Base-by-base conservation (phyloP, 1,140 invertebrate genomes). In the Trigoniulus corallinus region DNA sequence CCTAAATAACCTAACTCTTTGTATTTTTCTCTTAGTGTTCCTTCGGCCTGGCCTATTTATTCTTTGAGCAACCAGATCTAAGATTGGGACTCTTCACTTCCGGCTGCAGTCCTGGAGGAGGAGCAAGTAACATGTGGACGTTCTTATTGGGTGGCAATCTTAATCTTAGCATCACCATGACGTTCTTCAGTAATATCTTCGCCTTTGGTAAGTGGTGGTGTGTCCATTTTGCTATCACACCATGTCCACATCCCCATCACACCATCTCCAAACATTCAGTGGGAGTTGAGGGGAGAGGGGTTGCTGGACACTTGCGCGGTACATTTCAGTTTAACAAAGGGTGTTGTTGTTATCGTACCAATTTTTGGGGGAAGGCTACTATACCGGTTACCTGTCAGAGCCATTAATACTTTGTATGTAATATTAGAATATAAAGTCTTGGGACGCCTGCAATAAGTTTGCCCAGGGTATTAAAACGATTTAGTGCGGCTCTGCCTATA, bases 121-220 rank as follows among this genome's bases (percentile, higher is more conserved):
- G 88, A 1, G 86, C 88, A 12, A 93, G 88, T n/a, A 96, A 96
- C 64, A 88, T 93, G 57, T 95, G 91, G 88, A 86, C 88, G 1
- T 76, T 85, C 52, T 74, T 92, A 26, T 65, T 96, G 0, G 81
- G 78, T 27, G 91, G 86, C 3, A 94, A 94, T 69, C 71, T 93
- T 0, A 63, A 88, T 69, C 72, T 95, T 3, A 91, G 85, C 1
- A 77, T 96, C 48, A 82, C 88, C 3, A 91, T 95, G 88, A 96
- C 92, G 0, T 81, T 88, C 22, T 73, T 95, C 46, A 85, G 84
- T 52, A 92, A 84, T 20, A 58, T 89, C n/a, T 75, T 77, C 21
- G 77, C 86, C 3, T 84, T 92, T 63, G 80, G 84, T 82, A 69
- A 70, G 69, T 62, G 10, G 22, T 22, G 21, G 2, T n/a, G n/a